Base-by-base conservation (phyloP, 2,888 invertebrate species). In the Agapostemon virescens region DNA sequence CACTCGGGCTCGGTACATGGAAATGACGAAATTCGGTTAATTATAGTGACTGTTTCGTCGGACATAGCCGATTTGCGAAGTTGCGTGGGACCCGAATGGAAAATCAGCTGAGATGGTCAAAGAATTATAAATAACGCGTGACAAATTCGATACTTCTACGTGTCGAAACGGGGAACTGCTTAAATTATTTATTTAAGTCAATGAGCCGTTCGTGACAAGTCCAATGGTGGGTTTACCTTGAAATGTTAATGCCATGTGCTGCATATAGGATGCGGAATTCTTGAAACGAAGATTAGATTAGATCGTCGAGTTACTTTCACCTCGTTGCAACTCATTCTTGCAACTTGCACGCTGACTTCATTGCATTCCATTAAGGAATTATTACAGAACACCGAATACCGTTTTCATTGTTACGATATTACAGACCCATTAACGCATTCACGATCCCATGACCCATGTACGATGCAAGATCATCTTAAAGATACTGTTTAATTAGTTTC, bases 81-180 rank as follows among this genome's bases (percentile, higher is more conserved):
- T 13, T 15, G 52, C 13, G 70, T 55, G 55, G 58, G 30, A 13
- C 71, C 74, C 38, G 7, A 70, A 71, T 66, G 61, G 69, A 61
- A 71, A 74, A 77, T 74, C 55, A 23, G 30, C 9, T 42, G n/a
- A 30, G 30, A 58, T 42, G 69, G 26, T 80, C 38, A 26, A 66
- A 63, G 72, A 73, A 83, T 78, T 83, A 78, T 75, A 81, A 83
- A 81, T 83, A 81, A 77, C 45, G 30, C 49, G 74, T 72, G 75
- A 78, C 64, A 70, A 73, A 73, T 78, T 69, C 3, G 33, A 49
- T 17, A 36, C 40, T n/a, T 55, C n/a, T 55, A 36, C 36, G 55
- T 61, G 66, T 69, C 63, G n/a, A 36, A n/a, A 26, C 13, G 66
- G 17, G 61, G 20, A 55, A 42, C 55, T 33, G 69, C 63, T 36